These are phyloP conservation scores for Ceryle rudis DNA, from an alignment of 2,797 vertebrate genomes.

Conservation along the genomic window DNA sequence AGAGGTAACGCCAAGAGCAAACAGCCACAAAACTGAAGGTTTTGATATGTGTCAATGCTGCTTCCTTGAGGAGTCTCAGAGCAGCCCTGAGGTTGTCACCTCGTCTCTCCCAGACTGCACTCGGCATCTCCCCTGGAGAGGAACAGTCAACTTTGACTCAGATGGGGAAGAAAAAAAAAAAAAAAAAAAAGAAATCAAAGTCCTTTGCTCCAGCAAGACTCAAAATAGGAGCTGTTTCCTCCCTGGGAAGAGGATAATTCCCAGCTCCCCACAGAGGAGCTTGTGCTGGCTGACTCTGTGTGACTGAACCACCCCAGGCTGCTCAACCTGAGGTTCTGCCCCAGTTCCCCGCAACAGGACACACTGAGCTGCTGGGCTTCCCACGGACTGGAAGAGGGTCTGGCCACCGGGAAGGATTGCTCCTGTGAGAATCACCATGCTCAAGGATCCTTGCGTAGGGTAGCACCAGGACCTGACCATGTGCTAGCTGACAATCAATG, in stretches of 20 bases:
- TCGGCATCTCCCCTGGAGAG: background rate
- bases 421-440: accelerated
- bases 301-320: background rate
- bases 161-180: background rate
- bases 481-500: background rate
- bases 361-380: background rate
- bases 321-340: background rate
- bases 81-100: background rate
- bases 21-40: background rate
- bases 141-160: background rate
- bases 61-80: background rate
- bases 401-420: background rate
- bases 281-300: background rate
- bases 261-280: background rate
- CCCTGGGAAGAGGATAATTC: conserved; percentile 26
- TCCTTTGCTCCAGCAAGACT: background rate
- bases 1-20: background rate
- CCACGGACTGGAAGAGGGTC: background rate
- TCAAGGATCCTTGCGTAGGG: accelerated
- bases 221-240: conserved; percentile 27
- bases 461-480: background rate
- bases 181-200: background rate
- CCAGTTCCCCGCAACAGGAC: background rate
- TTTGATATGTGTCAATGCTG: background rate
- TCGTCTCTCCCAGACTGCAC: background rate